Conservation (phyloP, 1,140 invertebrate genomes). For the Ptiloglossa arizonensis region DNA sequence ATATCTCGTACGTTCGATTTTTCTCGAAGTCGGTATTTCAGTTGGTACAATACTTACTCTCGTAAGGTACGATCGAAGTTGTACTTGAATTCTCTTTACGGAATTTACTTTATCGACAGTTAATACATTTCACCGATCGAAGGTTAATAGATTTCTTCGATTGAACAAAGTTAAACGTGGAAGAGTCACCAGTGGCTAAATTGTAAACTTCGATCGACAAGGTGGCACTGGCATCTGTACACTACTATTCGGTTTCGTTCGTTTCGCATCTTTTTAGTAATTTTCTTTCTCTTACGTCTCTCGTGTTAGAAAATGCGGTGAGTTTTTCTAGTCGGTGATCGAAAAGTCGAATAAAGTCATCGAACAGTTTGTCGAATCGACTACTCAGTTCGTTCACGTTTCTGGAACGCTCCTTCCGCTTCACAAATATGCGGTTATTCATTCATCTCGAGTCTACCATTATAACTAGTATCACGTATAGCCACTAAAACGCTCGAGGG, state of each 20-base stretch:
- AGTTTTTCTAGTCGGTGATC: background rate
- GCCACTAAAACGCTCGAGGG: conserved; percentile 37
- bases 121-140: too few species aligned
- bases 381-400: conserved; percentile 19
- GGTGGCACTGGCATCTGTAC: background rate
- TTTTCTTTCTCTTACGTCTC: background rate
- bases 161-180: too few species aligned
- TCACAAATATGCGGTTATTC: conserved; percentile 38
- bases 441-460: conserved; percentile 32
- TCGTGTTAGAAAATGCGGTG: background rate
- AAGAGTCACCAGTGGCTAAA: too few species aligned
- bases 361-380: background rate
- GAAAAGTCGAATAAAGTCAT: background rate
- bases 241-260: background rate
- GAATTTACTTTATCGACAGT: too few species aligned
- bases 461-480: conserved; percentile 40
- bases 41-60: too few species aligned
- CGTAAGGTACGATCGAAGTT: too few species aligned
- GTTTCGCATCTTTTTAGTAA: background rate
- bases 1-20: too few species aligned
- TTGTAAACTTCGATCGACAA: background rate
- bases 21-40: too few species aligned
- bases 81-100: too few species aligned
- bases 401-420: conserved; percentile 42
- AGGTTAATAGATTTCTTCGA: too few species aligned